Percentiles rank a stretch among this genome's conserved stretches.
Conservation (phyloP, 2,888 invertebrate genomes). For the Lobophora halterata region DNA sequence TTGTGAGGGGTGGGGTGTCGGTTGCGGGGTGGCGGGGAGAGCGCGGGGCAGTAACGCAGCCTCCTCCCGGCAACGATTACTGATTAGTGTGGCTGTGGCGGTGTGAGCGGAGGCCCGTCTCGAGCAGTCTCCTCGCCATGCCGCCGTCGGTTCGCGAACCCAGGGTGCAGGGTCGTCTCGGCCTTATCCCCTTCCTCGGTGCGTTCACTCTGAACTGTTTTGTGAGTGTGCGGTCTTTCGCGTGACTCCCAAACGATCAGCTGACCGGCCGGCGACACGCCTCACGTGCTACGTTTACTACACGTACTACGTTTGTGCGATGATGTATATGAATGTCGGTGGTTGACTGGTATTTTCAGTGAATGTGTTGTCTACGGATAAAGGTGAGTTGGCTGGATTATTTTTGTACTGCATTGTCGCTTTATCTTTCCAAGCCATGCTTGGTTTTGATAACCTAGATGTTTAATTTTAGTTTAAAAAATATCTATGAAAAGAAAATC, state of each 20-base stretch:
- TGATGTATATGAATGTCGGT: constrained; percentile 59
- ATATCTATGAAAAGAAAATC: too few relatives aligned
- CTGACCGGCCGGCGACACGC: constrained; percentile 62
- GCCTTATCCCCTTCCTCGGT: neutral
- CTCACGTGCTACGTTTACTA: constrained; percentile 61
- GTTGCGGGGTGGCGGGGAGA: constrained; percentile 37
- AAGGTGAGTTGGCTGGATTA: constrained; percentile 56
- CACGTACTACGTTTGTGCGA: constrained; percentile 66
- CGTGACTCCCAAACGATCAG: constrained; percentile 57
- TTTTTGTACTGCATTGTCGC: too few relatives aligned
- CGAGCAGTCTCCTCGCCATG: constrained; percentile 53
- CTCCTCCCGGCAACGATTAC: constrained; percentile 81
- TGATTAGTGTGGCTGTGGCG: constrained; percentile 80
- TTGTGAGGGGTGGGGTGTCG: constrained; percentile 24
- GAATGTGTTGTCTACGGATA: constrained; percentile 45
- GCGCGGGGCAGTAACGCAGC: constrained; percentile 68
- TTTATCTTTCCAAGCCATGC: too few relatives aligned
- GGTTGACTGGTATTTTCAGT: constrained; percentile 55
- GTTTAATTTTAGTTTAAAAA: neutral
- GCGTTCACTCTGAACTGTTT: too few relatives aligned
- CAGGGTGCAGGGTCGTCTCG: too few relatives aligned
- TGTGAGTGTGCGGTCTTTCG: too few relatives aligned
- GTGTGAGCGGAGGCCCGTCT: constrained; percentile 72
- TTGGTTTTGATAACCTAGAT: neutral
- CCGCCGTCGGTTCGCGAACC: constrained; percentile 50